These are phyloP conservation scores for Natator depressus DNA, from an alignment of 2,113 vertebrate species.

Conservation along the genomic window DNA sequence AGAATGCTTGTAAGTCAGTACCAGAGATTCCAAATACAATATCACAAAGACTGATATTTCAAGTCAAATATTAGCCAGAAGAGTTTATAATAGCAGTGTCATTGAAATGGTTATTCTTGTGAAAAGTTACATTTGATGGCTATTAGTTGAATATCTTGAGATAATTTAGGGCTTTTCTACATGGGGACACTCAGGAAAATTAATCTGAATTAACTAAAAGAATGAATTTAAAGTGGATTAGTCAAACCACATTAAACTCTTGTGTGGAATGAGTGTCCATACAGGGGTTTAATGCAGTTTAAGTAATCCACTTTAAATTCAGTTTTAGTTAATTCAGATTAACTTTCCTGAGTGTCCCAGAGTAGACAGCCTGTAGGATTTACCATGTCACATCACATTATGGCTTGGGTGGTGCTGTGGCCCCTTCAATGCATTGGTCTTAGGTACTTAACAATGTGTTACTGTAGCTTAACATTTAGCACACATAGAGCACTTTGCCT, in stretches of 20 bases:
- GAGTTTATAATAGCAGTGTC: not conserved
- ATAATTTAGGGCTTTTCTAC: conserved; percentile 41
- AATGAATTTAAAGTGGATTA: not conserved
- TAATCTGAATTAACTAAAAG: conserved; percentile 30
- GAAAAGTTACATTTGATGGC: conserved; percentile 21
- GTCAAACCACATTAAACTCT: too few relatives aligned
- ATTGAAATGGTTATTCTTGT: not conserved
- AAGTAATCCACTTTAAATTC: too few relatives aligned
- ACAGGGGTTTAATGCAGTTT: too few relatives aligned
- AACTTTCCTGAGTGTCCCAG: not conserved
- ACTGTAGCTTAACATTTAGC: not conserved
- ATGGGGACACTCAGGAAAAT: conserved; percentile 49
- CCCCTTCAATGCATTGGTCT: too few relatives aligned
- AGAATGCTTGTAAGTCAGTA: conserved; percentile 28
- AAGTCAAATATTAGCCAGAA: conserved; percentile 1
- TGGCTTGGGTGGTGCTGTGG: not conserved
- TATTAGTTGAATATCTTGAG: conserved; percentile 9
- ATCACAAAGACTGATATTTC: not conserved
- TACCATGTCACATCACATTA: not conserved
- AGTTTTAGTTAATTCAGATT: not conserved
- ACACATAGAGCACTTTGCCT: conserved; percentile 5
- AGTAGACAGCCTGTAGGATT: not conserved
- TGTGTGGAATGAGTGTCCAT: too few relatives aligned
- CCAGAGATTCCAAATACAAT: not conserved
- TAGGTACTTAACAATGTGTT: too few relatives aligned